Evolutionary conservation across 2,113 vertebrate genomes (phyloP), one percentile per base, ranked within the genome.

Genomic region (Podilymbus podiceps): DNA sequence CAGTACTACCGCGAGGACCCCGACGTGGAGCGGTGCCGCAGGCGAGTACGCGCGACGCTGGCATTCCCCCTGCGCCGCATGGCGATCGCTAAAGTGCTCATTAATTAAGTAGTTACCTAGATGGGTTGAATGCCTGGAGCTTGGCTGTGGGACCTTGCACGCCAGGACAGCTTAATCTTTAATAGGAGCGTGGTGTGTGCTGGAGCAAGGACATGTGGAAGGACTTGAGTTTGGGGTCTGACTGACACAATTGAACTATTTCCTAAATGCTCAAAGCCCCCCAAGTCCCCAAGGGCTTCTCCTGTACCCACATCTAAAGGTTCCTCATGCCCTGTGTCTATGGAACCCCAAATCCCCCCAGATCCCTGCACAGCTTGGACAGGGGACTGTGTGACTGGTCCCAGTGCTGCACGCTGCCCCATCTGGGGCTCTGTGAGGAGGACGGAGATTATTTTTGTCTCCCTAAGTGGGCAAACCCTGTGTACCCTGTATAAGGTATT

Each of bases 11-110:
- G 99, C 5, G 93, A 97, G 8, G 99, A 99, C 91, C 98, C 98
- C 0, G 96, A 98, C 0, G 99, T 99, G 96, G 99, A 99, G 44
- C 98, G 99, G 12, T 99, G 98, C 88, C 97, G 96, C 49, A 99
- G 99, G 99, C 96, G 71, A 97, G 98, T 86, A 35, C 8, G 0
- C 1, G 0, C 0, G 0, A n/a, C 12, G 74, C 66, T 7, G 25
- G 42, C 33, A 8, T 71, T n/a, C 46, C 53, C 15, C 53, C 60
- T 8, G 23, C 0, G 3, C 33, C 4, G 0, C 33, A 10, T 49
- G 59, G 56, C 1, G 4, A 30, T 19, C 68, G 64, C 44, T 82
- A 46, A 53, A 79, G 67, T 76, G 53, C 20, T 95, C 9, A 0
- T 72, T 95, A 87, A 50, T 72, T 21, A 64, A 64, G 21, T 84